These are phyloP conservation scores for Streblospio benedicti DNA, from an alignment of 1,140 invertebrate species.

Conservation along the genomic window DNA sequence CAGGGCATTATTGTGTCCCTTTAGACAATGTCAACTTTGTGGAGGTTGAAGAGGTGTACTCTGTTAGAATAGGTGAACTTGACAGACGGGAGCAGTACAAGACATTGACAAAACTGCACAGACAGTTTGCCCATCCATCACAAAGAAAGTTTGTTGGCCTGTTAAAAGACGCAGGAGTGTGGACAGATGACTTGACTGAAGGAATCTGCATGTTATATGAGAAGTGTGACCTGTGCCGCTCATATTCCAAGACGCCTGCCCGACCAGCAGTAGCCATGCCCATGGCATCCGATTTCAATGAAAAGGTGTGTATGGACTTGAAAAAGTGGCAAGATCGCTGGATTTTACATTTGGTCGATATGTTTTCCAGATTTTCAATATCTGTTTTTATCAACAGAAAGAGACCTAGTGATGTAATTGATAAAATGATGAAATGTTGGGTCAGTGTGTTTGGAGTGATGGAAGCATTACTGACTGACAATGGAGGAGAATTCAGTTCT, in stretches of 20 bases:
- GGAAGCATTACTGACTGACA: background rate
- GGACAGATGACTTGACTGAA: background rate
- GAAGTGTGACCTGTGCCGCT: background rate
- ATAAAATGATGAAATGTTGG: background rate
- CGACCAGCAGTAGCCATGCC: background rate
- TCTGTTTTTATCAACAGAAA: background rate
- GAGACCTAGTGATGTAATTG: background rate
- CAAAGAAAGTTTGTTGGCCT: background rate
- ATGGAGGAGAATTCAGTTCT: background rate
- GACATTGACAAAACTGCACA: background rate
- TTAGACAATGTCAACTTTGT: conserved; percentile 7
- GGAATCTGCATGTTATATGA: background rate
- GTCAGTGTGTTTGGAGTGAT: background rate
- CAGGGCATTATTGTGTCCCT: conserved; percentile 20
- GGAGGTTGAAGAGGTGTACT: too few species aligned
- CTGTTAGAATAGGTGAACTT: background rate
- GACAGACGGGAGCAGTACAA: background rate
- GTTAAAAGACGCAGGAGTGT: background rate
- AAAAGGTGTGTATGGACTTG: background rate
- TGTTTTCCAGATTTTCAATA: background rate
- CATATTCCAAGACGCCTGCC: background rate
- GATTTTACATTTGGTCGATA: too few species aligned
- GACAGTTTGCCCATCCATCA: background rate
- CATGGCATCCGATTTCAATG: background rate
- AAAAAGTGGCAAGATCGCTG: too few species aligned